A percentile compares a stretch with the other conserved stretches of the same genome.
Evolutionary conservation across 2,888 invertebrate species (phyloP).

Genomic region (Nephrocerus scutellatus): DNA sequence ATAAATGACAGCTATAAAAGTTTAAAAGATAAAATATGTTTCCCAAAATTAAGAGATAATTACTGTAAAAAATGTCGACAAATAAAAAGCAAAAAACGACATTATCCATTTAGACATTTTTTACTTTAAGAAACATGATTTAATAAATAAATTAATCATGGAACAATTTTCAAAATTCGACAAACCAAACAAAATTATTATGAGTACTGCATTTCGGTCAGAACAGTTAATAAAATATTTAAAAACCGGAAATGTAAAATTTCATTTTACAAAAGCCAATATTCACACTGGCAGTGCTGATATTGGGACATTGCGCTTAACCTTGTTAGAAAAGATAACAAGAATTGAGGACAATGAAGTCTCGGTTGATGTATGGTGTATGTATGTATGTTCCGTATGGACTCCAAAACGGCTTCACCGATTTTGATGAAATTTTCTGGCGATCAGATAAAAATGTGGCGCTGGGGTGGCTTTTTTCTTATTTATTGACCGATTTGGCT

Average conservation of each 20-base stretch:
- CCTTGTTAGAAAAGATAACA: conserved; percentile 15
- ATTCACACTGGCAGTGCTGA: conserved; percentile 10
- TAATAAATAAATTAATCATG: conserved; percentile 15
- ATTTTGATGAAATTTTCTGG: no score
- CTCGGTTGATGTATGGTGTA: conserved; percentile 8
- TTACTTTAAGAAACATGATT: conserved; percentile 8
- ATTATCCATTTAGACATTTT: conserved; percentile 14
- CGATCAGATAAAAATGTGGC: no score
- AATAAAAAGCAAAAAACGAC: conserved; percentile 11
- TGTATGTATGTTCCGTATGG: no score
- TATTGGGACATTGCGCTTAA: conserved; percentile 14
- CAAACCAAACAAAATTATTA: conserved; percentile 15
- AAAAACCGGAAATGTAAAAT: conserved; percentile 7
- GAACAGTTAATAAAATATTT: conserved; percentile 11
- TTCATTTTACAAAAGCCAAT: conserved; percentile 15
- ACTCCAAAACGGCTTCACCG: no score
- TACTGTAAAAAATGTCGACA: no score
- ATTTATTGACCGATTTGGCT: no score
- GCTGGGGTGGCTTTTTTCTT: no score
- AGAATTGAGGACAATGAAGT: conserved; percentile 11
- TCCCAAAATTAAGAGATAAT: no score
- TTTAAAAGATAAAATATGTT: no score
- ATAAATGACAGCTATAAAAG: no score
- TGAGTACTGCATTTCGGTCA: conserved; percentile 14
- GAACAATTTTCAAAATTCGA: conserved; percentile 18